Conservation (phyloP, 2,113 vertebrate genomes). For the Myotis brandtii region DNA sequence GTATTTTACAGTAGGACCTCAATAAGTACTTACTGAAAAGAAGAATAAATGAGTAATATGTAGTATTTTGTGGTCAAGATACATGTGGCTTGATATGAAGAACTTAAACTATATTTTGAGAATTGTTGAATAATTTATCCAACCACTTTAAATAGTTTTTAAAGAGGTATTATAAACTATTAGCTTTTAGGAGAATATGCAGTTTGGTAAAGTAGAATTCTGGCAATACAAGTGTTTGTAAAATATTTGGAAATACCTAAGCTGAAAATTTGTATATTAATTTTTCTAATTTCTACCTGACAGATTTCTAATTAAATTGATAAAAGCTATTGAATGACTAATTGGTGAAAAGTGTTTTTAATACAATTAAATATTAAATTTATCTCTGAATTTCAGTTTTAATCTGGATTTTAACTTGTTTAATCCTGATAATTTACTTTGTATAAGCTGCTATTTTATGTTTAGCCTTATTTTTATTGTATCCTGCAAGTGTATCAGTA, state of each 20-base stretch:
- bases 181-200: neutral
- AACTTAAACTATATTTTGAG: conserved; percentile 16
- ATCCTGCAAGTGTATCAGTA: neutral
- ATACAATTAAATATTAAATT: conserved; percentile 56
- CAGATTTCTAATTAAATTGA: conserved; percentile 25
- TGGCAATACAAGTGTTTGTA: conserved; percentile 17
- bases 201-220: conserved; percentile 45
- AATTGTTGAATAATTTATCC: conserved; percentile 42
- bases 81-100: neutral
- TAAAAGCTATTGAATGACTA: conserved; percentile 21
- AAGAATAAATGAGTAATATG: neutral
- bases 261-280: conserved; percentile 30
- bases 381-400: conserved; percentile 53
- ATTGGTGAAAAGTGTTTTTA: conserved; percentile 34
- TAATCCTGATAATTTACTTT: conserved; percentile 33
- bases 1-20: neutral
- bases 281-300: conserved; percentile 40
- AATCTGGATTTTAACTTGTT: conserved; percentile 54
- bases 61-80: neutral
- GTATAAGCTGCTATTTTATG: neutral
- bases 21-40: neutral
- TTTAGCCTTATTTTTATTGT: conserved; percentile 53
- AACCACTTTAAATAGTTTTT: conserved; percentile 30
- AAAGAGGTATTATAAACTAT: conserved; percentile 13
- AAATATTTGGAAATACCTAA: conserved; percentile 52